Conservation (phyloP, 2,797 vertebrate species). For the Sebastolobus alascanus region DNA sequence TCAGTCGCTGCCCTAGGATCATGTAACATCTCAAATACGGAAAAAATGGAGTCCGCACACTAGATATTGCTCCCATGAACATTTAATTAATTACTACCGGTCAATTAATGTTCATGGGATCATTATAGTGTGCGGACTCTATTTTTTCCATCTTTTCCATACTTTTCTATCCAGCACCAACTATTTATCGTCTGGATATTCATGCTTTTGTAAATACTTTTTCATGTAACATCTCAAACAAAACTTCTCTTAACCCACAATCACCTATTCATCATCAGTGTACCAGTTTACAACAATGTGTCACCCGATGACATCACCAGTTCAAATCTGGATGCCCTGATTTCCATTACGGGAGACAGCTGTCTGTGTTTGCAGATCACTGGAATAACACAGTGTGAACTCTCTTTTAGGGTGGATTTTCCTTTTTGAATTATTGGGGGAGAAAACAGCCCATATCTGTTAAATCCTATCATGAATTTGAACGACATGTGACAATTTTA, state of each 20-base stretch:
- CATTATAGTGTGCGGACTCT: not conserved
- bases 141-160: not conserved
- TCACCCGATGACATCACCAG: slow-evolving; percentile 27
- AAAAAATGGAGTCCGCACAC: not conserved
- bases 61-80: not conserved
- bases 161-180: not conserved
- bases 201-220: not conserved
- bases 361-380: not conserved
- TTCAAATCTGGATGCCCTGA: slow-evolving; percentile 13
- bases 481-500: not conserved
- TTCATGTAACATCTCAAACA: not conserved
- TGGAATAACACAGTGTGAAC: not conserved
- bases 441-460: not conserved
- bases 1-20: not conserved
- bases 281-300: not conserved
- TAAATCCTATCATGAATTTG: not conserved
- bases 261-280: not conserved
- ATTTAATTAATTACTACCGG: not conserved
- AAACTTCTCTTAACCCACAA: not conserved
- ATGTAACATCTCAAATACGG: not conserved
- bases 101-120: not conserved
- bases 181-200: not conserved
- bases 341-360: too few relatives aligned
- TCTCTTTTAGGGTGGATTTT: not conserved
- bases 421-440: not conserved